A percentile compares a stretch with the other conserved stretches of the same genome.
phyloP scores from a whole-genome alignment of 2,113 vertebrate genomes.

The Ciconia maguari region DNA sequence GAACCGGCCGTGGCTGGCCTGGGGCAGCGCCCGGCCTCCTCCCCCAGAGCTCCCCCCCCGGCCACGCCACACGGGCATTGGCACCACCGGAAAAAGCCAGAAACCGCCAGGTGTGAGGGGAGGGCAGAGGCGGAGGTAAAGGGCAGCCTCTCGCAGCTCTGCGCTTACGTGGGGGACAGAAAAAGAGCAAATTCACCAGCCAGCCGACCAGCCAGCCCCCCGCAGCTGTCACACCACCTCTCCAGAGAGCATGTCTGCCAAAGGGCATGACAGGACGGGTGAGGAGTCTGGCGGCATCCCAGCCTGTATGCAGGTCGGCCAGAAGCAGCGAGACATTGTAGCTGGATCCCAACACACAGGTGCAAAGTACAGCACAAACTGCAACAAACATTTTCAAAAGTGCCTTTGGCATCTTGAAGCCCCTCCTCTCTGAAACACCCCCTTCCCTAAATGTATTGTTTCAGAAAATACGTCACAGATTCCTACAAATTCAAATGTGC shows the following conservation, averaged over 20 bases:
- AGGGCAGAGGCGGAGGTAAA: too few species aligned
- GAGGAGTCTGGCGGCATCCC: rapidly evolving
- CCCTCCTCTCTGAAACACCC: not conserved
- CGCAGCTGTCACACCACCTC: not conserved
- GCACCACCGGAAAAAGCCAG: rapidly evolving
- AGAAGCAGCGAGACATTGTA: not conserved
- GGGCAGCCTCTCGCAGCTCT: not conserved
- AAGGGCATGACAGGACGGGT: rapidly evolving
- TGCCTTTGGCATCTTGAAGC: not conserved
- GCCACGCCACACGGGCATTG: rapidly evolving
- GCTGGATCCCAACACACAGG: not conserved
- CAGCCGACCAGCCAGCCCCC: not conserved
- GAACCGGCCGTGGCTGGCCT: rapidly evolving
- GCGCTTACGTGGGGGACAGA: rapidly evolving
- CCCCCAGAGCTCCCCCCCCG: too few species aligned
- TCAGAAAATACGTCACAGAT: not conserved
- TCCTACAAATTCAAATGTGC: rapidly evolving
- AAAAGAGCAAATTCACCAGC: not conserved
- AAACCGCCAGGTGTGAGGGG: not conserved
- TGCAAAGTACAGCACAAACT: not conserved
- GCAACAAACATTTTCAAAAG: not conserved
- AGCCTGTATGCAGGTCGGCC: rapidly evolving
- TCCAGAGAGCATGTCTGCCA: not conserved
- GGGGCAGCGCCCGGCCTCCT: too few species aligned
- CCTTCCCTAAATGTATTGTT: not conserved